phyloP scores from a whole-genome alignment of 2,113 vertebrate species.

The Progne subis region DNA sequence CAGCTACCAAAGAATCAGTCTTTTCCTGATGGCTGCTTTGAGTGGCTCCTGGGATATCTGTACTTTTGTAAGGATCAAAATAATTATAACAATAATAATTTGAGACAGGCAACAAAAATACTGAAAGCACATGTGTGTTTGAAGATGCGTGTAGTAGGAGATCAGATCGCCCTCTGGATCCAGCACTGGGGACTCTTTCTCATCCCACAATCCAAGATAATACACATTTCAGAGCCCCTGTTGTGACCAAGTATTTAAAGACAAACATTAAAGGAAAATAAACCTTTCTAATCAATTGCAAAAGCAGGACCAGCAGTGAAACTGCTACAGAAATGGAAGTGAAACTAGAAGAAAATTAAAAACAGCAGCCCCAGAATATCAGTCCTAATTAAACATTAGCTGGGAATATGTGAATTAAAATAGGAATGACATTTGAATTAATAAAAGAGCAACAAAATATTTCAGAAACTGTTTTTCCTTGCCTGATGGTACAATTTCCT shows the following conservation, averaged over 20 bases:
- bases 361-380: not conserved
- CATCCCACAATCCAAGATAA: not conserved
- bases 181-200: not conserved
- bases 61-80: not conserved
- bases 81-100: not conserved
- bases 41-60: not conserved
- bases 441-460: not conserved
- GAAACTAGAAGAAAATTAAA: conserved; percentile 37
- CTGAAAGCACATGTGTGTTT: not conserved
- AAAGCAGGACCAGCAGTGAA: conserved; percentile 27
- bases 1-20: not conserved
- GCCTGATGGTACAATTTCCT: not conserved
- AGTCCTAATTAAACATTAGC: conserved; percentile 6
- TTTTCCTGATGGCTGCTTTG: not conserved
- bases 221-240: not conserved
- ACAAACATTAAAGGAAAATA: conserved; percentile 21
- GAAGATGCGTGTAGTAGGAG: not conserved
- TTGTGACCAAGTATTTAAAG: not conserved
- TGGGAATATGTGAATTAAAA: conserved; percentile 5
- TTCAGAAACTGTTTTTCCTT: not conserved
- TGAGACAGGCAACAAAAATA: not conserved
- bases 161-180: not conserved
- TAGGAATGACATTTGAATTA: conserved; percentile 10
- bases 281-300: conserved; percentile 17
- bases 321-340: conserved; percentile 19